Evolutionary conservation across 2,888 invertebrate species (phyloP).

Genomic region (Balanococcus diminutus): DNA sequence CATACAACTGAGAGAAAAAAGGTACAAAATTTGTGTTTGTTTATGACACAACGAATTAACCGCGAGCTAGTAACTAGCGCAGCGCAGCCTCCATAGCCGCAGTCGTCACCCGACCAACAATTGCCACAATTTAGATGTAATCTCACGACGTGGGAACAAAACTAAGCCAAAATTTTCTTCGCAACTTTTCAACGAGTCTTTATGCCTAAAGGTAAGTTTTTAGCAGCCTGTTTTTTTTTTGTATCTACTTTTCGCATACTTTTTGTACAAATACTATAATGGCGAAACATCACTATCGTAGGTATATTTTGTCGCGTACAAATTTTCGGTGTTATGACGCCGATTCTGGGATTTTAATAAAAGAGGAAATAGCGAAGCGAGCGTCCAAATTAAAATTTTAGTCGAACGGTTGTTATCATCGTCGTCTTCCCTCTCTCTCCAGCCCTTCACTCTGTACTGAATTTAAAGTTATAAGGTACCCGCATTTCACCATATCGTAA

Average conservation of each 20-base stretch:
- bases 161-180: background rate
- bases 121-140: background rate
- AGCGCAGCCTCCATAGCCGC: background rate
- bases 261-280: background rate
- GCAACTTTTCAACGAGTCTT: background rate
- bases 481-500: background rate
- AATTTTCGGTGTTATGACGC: background rate
- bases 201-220: no score
- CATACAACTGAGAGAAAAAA: background rate
- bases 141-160: background rate
- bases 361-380: background rate
- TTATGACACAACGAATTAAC: slow-evolving; percentile 3
- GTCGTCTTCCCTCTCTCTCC: background rate
- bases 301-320: background rate
- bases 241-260: background rate
- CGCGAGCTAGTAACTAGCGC: background rate
- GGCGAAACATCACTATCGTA: background rate
- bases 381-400: background rate
- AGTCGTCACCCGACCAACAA: background rate
- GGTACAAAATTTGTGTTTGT: background rate
- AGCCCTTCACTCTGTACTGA: background rate
- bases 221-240: background rate
- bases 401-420: background rate
- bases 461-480: slow-evolving; percentile 2
- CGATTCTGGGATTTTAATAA: background rate